phyloP scores from a whole-genome alignment of 2,113 vertebrate species.

The Cairina moschata region DNA sequence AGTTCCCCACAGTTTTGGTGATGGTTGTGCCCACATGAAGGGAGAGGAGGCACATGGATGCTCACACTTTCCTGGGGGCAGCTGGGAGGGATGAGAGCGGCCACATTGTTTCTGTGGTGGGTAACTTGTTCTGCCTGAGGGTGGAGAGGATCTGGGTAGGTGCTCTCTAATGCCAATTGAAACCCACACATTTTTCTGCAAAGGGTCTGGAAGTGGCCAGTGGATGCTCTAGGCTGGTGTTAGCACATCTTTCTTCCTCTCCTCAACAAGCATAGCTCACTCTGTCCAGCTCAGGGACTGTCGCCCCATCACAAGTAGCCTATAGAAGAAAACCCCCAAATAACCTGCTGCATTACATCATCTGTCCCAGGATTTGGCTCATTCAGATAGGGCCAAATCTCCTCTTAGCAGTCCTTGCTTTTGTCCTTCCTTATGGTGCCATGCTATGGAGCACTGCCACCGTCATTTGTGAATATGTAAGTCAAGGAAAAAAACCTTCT shows the following conservation, averaged over 20 bases:
- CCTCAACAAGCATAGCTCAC: neutral
- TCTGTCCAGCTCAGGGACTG: neutral
- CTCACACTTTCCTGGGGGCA: fast-evolving
- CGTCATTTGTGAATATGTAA: neutral
- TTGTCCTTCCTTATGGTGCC: neutral
- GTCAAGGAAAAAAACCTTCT: neutral
- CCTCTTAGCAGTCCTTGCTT: neutral
- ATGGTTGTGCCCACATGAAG: neutral
- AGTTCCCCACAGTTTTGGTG: neutral
- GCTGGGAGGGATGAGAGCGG: neutral
- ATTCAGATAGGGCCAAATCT: neutral
- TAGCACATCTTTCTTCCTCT: neutral
- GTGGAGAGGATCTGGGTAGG: neutral
- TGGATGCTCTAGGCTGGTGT: neutral
- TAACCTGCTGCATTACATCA: neutral
- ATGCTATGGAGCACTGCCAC: neutral
- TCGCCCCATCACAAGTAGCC: neutral
- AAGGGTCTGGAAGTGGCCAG: neutral
- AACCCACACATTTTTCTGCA: fast-evolving
- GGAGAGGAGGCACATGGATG: neutral
- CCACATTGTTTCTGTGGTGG: neutral
- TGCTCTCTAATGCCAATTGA: neutral
- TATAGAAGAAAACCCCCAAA: neutral
- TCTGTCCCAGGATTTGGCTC: neutral
- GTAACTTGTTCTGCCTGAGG: neutral